Percentiles rank a stretch among this genome's conserved stretches.
These are phyloP conservation scores for Mohoua ochrocephala DNA, from an alignment of 2,113 vertebrate species.

Conservation along the genomic window DNA sequence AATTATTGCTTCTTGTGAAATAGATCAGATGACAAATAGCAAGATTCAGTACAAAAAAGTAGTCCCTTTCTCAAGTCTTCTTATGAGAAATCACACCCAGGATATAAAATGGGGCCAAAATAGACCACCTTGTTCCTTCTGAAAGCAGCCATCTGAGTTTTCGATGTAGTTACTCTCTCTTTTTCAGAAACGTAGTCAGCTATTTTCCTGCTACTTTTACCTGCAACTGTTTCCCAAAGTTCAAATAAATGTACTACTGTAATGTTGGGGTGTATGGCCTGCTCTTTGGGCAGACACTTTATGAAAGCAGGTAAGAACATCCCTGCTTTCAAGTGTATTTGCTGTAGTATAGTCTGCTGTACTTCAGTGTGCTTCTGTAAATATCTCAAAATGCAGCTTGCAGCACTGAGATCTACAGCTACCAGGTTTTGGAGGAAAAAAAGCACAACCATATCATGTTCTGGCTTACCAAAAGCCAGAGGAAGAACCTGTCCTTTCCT, in stretches of 20 bases:
- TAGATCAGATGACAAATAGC: not conserved
- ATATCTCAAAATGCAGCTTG: not conserved
- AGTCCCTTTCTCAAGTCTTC: not conserved
- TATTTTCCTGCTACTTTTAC: not conserved
- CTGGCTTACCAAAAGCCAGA: not conserved
- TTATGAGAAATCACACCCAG: not conserved
- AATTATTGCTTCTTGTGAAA: not conserved
- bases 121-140: not conserved
- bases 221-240: not conserved
- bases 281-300: not conserved
- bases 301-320: not conserved
- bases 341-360: not conserved
- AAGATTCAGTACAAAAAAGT: not conserved
- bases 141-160: not conserved
- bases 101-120: not conserved
- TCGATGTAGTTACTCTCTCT: not conserved
- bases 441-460: not conserved
- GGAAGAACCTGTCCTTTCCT: not conserved
- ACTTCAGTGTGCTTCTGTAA: not conserved
- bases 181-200: not conserved
- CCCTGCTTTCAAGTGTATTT: not conserved
- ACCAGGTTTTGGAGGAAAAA: not conserved
- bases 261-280: not conserved
- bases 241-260: not conserved
- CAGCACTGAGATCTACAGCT: not conserved